Evolutionary conservation across 64 coral and sea anemone species (phyloP).

Genomic region (Montipora cactus): DNA sequence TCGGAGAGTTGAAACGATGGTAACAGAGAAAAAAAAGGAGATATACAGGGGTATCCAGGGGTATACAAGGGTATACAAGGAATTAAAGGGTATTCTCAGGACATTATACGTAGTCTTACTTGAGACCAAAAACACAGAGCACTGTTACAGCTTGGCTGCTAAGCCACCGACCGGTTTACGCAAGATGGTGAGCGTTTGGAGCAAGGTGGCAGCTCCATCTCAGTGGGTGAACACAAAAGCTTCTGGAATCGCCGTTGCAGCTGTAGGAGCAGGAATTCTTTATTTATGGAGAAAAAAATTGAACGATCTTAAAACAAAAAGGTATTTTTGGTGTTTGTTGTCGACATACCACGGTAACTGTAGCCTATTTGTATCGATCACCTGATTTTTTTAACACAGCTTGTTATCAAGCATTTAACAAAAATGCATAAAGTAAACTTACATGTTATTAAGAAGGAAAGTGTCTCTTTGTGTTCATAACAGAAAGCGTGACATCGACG

Average conservation of each 20-base stretch:
- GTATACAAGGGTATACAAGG: no score
- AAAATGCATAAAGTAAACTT: background rate
- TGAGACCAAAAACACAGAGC: no score
- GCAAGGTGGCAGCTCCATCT: slow-evolving; percentile 25
- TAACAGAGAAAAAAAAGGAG: no score
- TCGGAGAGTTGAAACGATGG: no score
- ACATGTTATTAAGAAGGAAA: background rate
- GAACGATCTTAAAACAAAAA: slow-evolving; percentile 58
- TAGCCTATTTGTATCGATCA: background rate
- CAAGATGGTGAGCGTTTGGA: slow-evolving; percentile 70
- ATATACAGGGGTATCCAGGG: no score
- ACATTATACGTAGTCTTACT: no score
- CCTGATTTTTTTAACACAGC: no score
- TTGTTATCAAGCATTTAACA: background rate
- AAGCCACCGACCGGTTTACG: background rate
- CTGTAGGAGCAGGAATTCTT: slow-evolving; percentile 46
- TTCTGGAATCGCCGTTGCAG: slow-evolving; percentile 39
- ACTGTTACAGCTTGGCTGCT: background rate
- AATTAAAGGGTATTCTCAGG: no score
- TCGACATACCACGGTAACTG: background rate
- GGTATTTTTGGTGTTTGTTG: background rate
- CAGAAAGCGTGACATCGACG: slow-evolving; percentile 41
- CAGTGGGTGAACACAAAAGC: slow-evolving; percentile 35
- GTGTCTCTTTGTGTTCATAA: background rate
- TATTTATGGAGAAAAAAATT: slow-evolving; percentile 72